Percentiles rank a stretch among this genome's conserved stretches.
phyloP scores from a whole-genome alignment of 2,888 invertebrate genomes.

The Watsonalla cultraria region DNA sequence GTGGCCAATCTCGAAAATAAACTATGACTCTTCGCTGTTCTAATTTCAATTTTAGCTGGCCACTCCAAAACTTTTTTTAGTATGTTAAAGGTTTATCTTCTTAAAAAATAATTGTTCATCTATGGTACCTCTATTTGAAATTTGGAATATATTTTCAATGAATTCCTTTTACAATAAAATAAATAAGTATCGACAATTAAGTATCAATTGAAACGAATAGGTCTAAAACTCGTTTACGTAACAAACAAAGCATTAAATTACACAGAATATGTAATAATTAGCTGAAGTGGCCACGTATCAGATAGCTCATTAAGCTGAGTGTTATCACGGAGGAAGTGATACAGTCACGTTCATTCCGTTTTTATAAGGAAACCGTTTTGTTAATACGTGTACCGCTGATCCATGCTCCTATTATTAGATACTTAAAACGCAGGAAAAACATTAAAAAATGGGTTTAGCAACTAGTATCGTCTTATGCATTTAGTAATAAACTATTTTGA shows the following conservation, averaged over 20 bases:
- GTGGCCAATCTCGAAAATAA: slow-evolving; percentile 70
- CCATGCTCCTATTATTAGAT: slow-evolving; percentile 13
- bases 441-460: too few species aligned
- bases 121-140: too few species aligned
- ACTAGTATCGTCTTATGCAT: too few species aligned
- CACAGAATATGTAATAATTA: slow-evolving; percentile 26
- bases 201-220: not conserved
- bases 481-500: too few species aligned
- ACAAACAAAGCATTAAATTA: slow-evolving; percentile 22
- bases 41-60: slow-evolving; percentile 15
- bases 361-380: slow-evolving; percentile 48
- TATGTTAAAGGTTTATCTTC: not conserved
- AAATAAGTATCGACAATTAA: too few species aligned
- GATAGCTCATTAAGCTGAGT: slow-evolving; percentile 38
- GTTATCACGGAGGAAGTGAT: slow-evolving; percentile 66
- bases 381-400: slow-evolving; percentile 42
- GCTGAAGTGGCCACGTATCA: slow-evolving; percentile 23
- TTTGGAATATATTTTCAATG: too few species aligned
- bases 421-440: too few species aligned
- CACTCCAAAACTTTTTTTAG: slow-evolving; percentile 5
- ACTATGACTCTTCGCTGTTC: slow-evolving; percentile 48
- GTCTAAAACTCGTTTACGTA: not conserved
- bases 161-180: too few species aligned
- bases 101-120: too few species aligned
- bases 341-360: slow-evolving; percentile 54